Conservation (phyloP, 30 jellyfish, hydroid and myxozoan species). For the Hydractinia echinata region DNA sequence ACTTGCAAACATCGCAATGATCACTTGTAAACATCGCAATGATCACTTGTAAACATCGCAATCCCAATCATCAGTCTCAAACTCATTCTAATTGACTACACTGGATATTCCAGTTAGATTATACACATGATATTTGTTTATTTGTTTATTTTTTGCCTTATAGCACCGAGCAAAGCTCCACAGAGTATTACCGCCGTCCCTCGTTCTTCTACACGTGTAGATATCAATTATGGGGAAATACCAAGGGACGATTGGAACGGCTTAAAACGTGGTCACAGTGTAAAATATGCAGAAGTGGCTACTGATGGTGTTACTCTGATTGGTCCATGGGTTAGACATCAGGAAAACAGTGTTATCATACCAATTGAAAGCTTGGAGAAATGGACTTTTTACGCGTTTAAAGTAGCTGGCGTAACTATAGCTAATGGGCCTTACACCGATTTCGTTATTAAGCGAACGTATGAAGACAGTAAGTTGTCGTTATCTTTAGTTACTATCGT, state of each 20-base stretch:
- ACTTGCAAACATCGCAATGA: too few species aligned
- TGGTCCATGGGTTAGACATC: neutral
- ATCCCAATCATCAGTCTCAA: too few species aligned
- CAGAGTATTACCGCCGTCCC: neutral
- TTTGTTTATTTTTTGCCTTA: too few species aligned
- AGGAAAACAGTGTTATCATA: neutral
- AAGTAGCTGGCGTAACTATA: neutral
- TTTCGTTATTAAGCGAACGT: neutral
- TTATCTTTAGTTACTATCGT: neutral
- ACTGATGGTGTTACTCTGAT: neutral
- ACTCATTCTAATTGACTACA: too few species aligned
- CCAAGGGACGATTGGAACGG: neutral
- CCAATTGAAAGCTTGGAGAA: neutral
- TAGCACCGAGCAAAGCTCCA: neutral
- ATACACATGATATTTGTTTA: too few species aligned
- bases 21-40: too few species aligned
- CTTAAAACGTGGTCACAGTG: neutral
- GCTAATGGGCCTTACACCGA: neutral
- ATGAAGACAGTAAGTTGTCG: neutral
- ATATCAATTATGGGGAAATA: neutral
- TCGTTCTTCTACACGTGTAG: slow-evolving; percentile 8
- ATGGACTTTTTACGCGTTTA: slow-evolving; percentile 3
- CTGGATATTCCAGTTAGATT: too few species aligned
- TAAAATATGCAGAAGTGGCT: neutral
- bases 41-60: too few species aligned